Evolutionary conservation across 2,797 vertebrate genomes (phyloP), one percentile per base, ranked within the genome.

Genomic region (Amazona finschi): DNA sequence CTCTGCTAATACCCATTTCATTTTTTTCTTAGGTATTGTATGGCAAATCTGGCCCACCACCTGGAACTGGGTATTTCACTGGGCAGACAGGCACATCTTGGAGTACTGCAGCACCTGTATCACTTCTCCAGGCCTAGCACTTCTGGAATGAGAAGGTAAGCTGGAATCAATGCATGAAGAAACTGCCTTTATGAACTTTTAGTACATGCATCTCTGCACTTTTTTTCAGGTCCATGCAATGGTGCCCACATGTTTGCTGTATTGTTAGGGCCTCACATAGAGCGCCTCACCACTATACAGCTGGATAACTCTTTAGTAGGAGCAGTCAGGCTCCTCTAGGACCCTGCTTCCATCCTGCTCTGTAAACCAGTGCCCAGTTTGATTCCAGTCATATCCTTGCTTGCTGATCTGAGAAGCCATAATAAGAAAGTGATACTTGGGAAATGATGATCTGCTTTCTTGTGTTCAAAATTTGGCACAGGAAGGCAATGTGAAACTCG

Each of bases 201-300:
- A 5, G 5, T 64, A 14, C n/a, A 7, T 43, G 11, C 55, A 57
- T 9, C 13, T 44, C 13, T 30, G 17, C 33, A 43, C 11, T 12
- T 49, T 39, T 33, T 19, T 24, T 24, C 33, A 71, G n/a, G 49
- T 55, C 31, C 33, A 4, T 33, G 30, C 15, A 85, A 44, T 11
- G 16, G 31, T 75, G 57, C 28, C 28, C 33, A 61, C 31, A 16
- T 6, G 8, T 55, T 22, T 78, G 11, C 89, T 64, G 11, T 43
- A 15, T 58, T n/a, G 15, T 38, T 61, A 49, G 28, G 8, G n/a
- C 22, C 38, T 36, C 50, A 43, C 21, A 52, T 18, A 43, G 5
- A 61, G 18, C 39, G 2, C 15, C 38, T 73, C 31, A 50, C 28
- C 1, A 0, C 41, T 73, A 8, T 0, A 41, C n/a, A 69, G 19